Evolutionary conservation across 1,140 invertebrate species (phyloP), one percentile per base, ranked within the genome.

Genomic region (Thaumetopoea pityocampa): DNA sequence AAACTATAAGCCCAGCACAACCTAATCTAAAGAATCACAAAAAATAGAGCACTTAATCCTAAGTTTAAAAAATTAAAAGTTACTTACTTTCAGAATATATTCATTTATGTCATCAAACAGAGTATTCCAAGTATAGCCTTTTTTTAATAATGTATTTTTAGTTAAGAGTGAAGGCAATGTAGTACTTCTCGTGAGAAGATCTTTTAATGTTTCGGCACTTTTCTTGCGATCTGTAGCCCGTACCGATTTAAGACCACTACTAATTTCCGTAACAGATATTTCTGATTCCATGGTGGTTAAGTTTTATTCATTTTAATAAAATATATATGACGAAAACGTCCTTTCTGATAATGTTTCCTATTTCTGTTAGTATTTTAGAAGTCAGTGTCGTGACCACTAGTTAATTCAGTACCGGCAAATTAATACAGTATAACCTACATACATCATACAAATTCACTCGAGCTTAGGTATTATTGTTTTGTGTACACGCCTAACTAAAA

Each of bases 51-150:
- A 14, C 2, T 28, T 2, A 16, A 37, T 5, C 1, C 5, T 10
- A 12, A 2, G 2, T n/a, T 10, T 2, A 20, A 14, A 14, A 17
- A 7, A 7, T 18, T 9, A n/a, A n/a, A n/a, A n/a, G n/a, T 7
- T 37, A 20, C 4, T 32, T 58, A 82, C 78, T 66, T 74, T 78
- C 20, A 83, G 37, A 33, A 80, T 57, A 49, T 63, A 78, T 20
- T 78, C 70, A 57, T 77, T 66, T 3, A 83, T 67, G 27, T 73
- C 57, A 38, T 67, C 67, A 66, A 80, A 83, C 6, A 83, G 27
- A 46, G 77, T 44, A 51, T 72, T 77, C 79, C 79, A 83, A 11
- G 47, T 55, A 42, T 69, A 77, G 4, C 70, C 73, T 12, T 41
- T 50, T 14, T 67, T 77, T 27, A 59, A 68, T 3, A 60, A 34